phyloP scores from a whole-genome alignment of 2,888 invertebrate species.

The Embidobia sp. region DNA sequence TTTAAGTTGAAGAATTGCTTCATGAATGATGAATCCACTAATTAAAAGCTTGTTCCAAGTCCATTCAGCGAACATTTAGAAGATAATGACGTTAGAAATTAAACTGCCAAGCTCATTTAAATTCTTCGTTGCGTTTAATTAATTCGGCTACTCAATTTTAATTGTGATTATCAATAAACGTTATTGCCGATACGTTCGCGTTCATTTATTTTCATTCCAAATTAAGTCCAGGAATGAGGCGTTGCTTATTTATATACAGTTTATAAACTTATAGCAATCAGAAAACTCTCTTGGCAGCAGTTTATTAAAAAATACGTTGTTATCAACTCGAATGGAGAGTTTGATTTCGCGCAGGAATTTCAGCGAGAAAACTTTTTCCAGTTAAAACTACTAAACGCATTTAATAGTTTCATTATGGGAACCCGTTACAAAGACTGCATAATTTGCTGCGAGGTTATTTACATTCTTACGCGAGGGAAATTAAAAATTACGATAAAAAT shows the following conservation, averaged over 20 bases:
- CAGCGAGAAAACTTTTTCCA: constrained; percentile 20
- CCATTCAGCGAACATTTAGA: constrained; percentile 2
- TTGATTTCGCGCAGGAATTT: constrained; percentile 24
- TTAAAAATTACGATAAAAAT: constrained; percentile 23
- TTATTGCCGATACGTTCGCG: no score
- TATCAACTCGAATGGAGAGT: neutral
- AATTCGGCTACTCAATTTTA: no score
- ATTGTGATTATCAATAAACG: neutral
- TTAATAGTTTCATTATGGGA: constrained; percentile 47
- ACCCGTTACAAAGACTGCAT: constrained; percentile 54
- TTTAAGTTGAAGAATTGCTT: constrained; percentile 21
- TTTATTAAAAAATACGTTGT: neutral
- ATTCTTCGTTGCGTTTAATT: neutral
- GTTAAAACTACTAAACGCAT: constrained; percentile 30
- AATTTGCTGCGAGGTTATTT: constrained; percentile 47
- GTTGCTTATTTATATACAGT: no score
- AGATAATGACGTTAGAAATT: neutral
- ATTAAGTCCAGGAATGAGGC: no score
- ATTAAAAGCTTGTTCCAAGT: constrained; percentile 28
- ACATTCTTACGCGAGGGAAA: constrained; percentile 43
- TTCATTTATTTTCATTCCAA: no score
- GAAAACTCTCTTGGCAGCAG: no score
- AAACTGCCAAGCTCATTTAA: neutral
- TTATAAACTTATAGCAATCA: neutral
- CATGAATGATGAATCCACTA: constrained; percentile 16